Conservation (phyloP, 2,888 invertebrate genomes). For the Bugula neritina region DNA sequence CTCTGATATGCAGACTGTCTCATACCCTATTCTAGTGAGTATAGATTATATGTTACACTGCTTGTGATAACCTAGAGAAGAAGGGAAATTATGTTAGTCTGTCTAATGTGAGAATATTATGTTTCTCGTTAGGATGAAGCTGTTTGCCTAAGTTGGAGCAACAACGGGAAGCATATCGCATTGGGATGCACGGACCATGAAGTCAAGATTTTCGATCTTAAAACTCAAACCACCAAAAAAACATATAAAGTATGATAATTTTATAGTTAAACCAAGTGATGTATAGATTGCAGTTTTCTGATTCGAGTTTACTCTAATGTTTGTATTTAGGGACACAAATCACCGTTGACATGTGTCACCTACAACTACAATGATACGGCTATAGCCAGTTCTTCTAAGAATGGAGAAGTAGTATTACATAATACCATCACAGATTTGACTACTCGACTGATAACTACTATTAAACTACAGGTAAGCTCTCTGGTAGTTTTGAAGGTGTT, state of each 20-base stretch:
- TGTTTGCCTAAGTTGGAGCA: conserved; percentile 3
- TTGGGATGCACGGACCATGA: conserved; percentile 40
- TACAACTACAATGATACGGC: conserved; percentile 50
- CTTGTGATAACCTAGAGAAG: neutral
- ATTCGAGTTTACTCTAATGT: too few relatives aligned
- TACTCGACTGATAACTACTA: conserved; percentile 40
- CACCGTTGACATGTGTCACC: conserved; percentile 41
- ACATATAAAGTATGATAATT: neutral
- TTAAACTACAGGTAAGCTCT: conserved; percentile 30
- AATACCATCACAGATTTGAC: conserved; percentile 49
- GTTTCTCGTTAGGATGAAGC: conserved; percentile 7
- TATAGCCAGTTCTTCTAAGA: conserved; percentile 47
- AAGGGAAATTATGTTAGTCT: neutral
- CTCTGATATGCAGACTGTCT: neutral
- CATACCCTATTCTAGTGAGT: conserved; percentile 4
- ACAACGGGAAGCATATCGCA: conserved; percentile 36
- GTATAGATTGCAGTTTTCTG: too few relatives aligned
- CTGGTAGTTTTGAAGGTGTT: too few relatives aligned
- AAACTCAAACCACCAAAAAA: conserved; percentile 38
- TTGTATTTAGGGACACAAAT: conserved; percentile 43
- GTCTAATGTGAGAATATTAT: neutral
- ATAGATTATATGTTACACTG: neutral
- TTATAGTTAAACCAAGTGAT: too few relatives aligned
- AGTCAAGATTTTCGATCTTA: conserved; percentile 46
- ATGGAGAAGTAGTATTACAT: conserved; percentile 49